These are phyloP conservation scores for Drosophila takahashii DNA, from an alignment of 1,140 invertebrate species.

Conservation along the genomic window DNA sequence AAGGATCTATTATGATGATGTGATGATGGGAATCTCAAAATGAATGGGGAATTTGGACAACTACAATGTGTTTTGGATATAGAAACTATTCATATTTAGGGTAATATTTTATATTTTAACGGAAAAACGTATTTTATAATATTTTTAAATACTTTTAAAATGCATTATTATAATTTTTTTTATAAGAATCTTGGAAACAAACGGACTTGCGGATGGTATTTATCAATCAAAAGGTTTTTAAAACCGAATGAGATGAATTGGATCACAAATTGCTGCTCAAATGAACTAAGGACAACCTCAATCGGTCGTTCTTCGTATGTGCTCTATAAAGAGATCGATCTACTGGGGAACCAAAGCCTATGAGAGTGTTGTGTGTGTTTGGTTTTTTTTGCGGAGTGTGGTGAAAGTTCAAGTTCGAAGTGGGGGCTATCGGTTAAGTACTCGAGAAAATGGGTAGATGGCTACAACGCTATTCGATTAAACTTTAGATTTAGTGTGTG, in stretches of 20 bases:
- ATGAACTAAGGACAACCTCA: slow-evolving; percentile 53
- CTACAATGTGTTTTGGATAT: neutral
- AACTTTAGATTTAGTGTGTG: slow-evolving; percentile 20
- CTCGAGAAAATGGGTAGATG: slow-evolving; percentile 23
- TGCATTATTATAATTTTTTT: neutral
- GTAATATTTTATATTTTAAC: neutral
- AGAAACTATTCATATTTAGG: neutral
- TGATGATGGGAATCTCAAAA: neutral
- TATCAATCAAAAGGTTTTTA: neutral
- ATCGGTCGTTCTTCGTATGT: slow-evolving; percentile 63
- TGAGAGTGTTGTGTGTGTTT: slow-evolving; percentile 7
- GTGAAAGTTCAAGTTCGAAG: slow-evolving; percentile 43
- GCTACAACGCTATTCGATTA: slow-evolving; percentile 35
- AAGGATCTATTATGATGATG: neutral
- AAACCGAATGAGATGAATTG: slow-evolving; percentile 5
- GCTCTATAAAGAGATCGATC: slow-evolving; percentile 26
- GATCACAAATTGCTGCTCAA: slow-evolving; percentile 59
- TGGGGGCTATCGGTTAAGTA: slow-evolving; percentile 37
- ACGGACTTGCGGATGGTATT: slow-evolving; percentile 6
- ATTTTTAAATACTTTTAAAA: no score
- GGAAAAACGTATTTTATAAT: no score
- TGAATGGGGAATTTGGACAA: neutral
- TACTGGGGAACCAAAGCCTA: slow-evolving; percentile 18
- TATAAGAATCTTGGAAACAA: neutral
- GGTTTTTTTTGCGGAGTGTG: slow-evolving; percentile 7